Base-by-base conservation (phyloP, 2,888 invertebrate genomes). In the Zootermopsis nevadensis region DNA sequence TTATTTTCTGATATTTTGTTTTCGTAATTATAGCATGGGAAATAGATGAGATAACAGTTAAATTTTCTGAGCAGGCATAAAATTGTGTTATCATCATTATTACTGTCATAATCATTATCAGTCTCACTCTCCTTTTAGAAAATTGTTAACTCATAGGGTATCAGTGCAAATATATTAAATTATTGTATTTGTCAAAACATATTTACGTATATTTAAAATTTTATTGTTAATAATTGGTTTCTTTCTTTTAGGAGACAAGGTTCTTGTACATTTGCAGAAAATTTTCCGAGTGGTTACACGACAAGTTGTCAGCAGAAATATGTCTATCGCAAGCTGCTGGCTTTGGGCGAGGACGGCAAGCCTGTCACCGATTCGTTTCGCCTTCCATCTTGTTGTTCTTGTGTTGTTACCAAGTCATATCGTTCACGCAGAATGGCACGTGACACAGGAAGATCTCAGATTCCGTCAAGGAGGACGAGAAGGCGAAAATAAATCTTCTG, bases 321-420 rank as follows among this genome's bases (percentile, higher is more conserved):
- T 87, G 90, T 92, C 66, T 91, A 91, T 85, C 88, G 92, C 66
- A 90, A 91, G 85, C 86, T 93, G 83, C 87, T 93, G 30, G 92
- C 93, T 0, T 86, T 94, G 0, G 90, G 89, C 76, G 87, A 89
- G 0, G 88, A 89, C 19, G 91, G 91, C 0, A 81, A 38, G n/a
- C 89, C 91, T 30, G 22, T 81, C 31, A 77, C 85, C 12, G 92
- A 92, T 83, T 88, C 89, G 19, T 93, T 95, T 85, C 90, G 90
- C 86, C 89, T 96, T 81, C 96, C 96, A 0, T 94, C 94, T 33
- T 95, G 95, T 86, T 96, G 96, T 88, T 93, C 94, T 80, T 96
- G 96, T 53, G 24, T 55, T 10, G 82, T 82, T 19, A 74, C 33
- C 27, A 82, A 55, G 27, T 15, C n/a, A 35, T 24, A 67, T 33